These are phyloP conservation scores for Balearica regulorum DNA, from an alignment of 2,797 vertebrate genomes.

Conservation along the genomic window DNA sequence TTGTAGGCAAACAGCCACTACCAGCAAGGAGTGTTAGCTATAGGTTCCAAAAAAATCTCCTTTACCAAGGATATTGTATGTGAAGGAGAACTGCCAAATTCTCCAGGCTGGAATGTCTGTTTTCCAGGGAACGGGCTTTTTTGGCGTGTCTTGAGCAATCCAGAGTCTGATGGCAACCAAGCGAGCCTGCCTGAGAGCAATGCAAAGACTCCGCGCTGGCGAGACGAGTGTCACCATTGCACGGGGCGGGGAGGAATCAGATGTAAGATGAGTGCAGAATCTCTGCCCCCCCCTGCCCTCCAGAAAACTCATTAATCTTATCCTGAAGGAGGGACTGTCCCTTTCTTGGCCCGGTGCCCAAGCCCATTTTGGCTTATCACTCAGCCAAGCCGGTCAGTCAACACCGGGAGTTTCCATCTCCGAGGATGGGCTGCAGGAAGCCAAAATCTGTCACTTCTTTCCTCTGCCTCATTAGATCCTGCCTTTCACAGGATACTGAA, in stretches of 20 bases:
- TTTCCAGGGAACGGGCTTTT: neutral
- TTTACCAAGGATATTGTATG: conserved; percentile 3
- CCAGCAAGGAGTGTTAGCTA: conserved; percentile 3
- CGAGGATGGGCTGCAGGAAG: conserved; percentile 59
- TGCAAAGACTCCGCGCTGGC: fast-evolving
- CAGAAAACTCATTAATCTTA: neutral
- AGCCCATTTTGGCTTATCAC: conserved; percentile 44
- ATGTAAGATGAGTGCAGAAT: neutral
- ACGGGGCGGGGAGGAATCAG: neutral
- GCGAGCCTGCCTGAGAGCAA: neutral
- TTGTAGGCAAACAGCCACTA: conserved; percentile 37
- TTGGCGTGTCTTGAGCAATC: neutral
- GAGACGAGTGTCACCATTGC: fast-evolving
- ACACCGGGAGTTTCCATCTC: conserved; percentile 53
- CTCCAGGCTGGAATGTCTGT: conserved; percentile 58
- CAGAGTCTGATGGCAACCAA: neutral
- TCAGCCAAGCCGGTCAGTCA: conserved; percentile 37
- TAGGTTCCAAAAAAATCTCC: conserved; percentile 36
- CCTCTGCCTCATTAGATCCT: conserved; percentile 47
- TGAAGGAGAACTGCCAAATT: conserved; percentile 34
- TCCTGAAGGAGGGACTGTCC: neutral
- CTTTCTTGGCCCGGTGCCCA: neutral
- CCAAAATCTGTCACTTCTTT: conserved; percentile 59
- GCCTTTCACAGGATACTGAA: conserved; percentile 63
- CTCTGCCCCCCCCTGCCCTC: neutral